phyloP scores from a whole-genome alignment of 1,140 invertebrate genomes.

The Drosophila novamexicana region DNA sequence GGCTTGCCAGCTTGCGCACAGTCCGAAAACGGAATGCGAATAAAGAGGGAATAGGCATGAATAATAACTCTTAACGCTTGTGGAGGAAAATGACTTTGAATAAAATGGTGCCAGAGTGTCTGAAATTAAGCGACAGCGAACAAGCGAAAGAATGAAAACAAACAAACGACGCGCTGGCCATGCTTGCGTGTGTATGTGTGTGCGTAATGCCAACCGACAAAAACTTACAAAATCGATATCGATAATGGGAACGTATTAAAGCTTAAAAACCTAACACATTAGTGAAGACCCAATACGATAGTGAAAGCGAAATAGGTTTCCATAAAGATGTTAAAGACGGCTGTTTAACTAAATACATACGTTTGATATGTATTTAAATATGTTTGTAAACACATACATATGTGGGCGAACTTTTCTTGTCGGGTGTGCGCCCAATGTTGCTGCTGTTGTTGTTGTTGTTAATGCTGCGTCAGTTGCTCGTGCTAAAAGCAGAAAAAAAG shows the following conservation, averaged over 20 bases:
- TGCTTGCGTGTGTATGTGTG: conserved; percentile 14
- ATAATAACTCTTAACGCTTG: conserved; percentile 61
- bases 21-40: conserved; percentile 15
- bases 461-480: conserved; percentile 44
- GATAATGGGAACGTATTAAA: conserved; percentile 12
- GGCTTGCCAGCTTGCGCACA: conserved; percentile 1
- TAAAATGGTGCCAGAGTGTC: conserved; percentile 75
- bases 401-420: conserved; percentile 59
- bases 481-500: conserved; percentile 10
- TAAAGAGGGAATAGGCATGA: conserved; percentile 48
- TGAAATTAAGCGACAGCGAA: conserved; percentile 62
- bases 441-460: conserved; percentile 2
- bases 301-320: conserved; percentile 41
- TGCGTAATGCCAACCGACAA: conserved; percentile 37
- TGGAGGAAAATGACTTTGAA: conserved; percentile 63
- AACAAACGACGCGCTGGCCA: conserved; percentile 59
- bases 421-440: conserved; percentile 12
- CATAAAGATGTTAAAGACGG: conserved; percentile 21
- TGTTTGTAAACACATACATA: neutral
- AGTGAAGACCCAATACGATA: conserved; percentile 14
- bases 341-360: neutral
- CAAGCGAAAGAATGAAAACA: conserved; percentile 47
- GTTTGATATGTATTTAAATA: conserved; percentile 7
- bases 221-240: conserved; percentile 36
- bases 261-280: conserved; percentile 11